Percentiles rank a stretch among this genome's conserved stretches.
phyloP scores from a whole-genome alignment of 2,888 invertebrate species.

The Lobophora halterata region DNA sequence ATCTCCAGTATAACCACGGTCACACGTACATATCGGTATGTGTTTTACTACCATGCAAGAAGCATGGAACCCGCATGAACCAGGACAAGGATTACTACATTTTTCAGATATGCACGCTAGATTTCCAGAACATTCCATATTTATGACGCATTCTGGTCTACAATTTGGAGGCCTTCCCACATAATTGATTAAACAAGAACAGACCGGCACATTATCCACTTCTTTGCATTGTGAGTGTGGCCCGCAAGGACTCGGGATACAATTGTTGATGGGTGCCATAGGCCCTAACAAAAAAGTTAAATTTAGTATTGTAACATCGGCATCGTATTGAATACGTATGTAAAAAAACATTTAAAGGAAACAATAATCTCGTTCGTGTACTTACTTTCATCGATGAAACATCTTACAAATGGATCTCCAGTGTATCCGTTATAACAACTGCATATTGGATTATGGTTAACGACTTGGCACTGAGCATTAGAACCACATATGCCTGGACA shows the following conservation, averaged over 20 bases:
- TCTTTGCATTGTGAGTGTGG: constrained; percentile 88
- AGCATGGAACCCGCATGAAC: constrained; percentile 87
- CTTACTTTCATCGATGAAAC: constrained; percentile 84
- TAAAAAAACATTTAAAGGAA: constrained; percentile 22
- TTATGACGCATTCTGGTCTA: constrained; percentile 87
- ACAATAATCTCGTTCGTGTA: constrained; percentile 34
- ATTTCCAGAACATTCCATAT: constrained; percentile 86
- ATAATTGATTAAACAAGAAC: constrained; percentile 87
- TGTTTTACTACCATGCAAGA: constrained; percentile 86
- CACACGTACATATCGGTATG: constrained; percentile 86
- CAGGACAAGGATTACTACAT: constrained; percentile 87
- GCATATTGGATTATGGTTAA: constrained; percentile 90
- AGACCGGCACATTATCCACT: constrained; percentile 84
- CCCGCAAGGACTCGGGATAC: constrained; percentile 88
- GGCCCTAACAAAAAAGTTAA: constrained; percentile 33
- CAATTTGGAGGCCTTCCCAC: constrained; percentile 90
- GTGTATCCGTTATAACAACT: constrained; percentile 85
- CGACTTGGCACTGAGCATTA: constrained; percentile 88
- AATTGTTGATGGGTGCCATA: constrained; percentile 78
- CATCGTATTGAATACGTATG: too few relatives aligned
- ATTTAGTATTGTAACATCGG: too few relatives aligned
- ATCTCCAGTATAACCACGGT: constrained; percentile 86
- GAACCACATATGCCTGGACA: constrained; percentile 89
- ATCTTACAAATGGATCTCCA: constrained; percentile 89
- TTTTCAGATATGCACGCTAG: constrained; percentile 86